Evolutionary conservation across 2,797 vertebrate genomes (phyloP), one percentile per base, ranked within the genome.

Genomic region (Diplodus sargus): DNA sequence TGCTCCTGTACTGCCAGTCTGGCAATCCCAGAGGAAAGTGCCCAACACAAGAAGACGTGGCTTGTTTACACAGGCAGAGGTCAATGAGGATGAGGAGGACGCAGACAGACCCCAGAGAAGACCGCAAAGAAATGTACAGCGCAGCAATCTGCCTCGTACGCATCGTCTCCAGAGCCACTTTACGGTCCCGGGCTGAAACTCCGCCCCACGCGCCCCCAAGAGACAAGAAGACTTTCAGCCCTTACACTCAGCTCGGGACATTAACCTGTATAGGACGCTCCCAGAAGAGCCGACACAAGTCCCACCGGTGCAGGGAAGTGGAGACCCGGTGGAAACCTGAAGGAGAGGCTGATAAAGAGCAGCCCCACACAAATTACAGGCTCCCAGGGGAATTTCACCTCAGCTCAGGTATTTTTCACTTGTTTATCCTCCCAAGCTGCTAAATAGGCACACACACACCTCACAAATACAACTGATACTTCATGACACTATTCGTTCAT

Each of bases 261-360:
- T 57, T 0, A 77, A 69, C 64, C 65, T 30, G 68, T 61, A 63
- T 73, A 58, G 69, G 1, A 12, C 57, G n/a, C n/a, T 68, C 62
- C 64, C 68, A 58, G 17, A 56, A 28, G 72, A 68, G 42, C 30
- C 0, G 12, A 2, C 18, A 0, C 45, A 18, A 51, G 68, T 69
- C 52, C 59, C 71, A 58, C 30, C 71, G 63, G 52, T 64, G 60
- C 17, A 70, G 59, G 39, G 9, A 11, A 22, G n/a, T 76, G 51
- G 15, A 42, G 56, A 69, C 4, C 11, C 34, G 28, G 20, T 73
- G 51, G 12, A 42, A 51, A 73, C 4, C 12, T 28, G 34, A 61
- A 17, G 39, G 51, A 49, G 43, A 57, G 34, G 22, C 63, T 60
- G 25, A 45, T 22, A 51, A 34, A 59, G 51, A 0, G 61, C 49